Evolutionary conservation across 2,113 vertebrate genomes (phyloP), one percentile per base, ranked within the genome.

Genomic region (Protomyctophum bolini): DNA sequence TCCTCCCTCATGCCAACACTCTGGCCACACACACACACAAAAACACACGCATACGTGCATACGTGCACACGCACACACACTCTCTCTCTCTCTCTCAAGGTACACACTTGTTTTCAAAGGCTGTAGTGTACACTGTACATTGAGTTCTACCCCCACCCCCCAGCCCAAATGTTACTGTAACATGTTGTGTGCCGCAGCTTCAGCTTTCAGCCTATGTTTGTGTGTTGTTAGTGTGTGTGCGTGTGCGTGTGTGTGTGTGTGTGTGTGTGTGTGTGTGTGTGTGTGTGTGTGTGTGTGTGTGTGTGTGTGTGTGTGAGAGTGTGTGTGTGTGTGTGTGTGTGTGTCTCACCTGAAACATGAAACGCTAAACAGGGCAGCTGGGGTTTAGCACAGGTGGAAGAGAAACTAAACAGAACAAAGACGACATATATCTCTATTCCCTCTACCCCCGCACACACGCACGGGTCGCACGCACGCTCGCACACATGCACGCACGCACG

Each of bases 1-100:
- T 92, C 91, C 90, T 91, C 88, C 86, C 88, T 90, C 91, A 92
- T 88, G 88, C 91, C 89, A 92, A 83, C 82, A 77, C 88, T 88
- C 64, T 75, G 86, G 76, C 84, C 91, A 90, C 83, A 86, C 86
- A 88, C 81, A 84, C 87, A 82, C 72, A 81, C 75, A 78, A 63
- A 72, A 61, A 72, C 69, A 52, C 61, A 66, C 68, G 21, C 68
- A 33, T 4, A 15, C 55, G 14, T 47, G 46, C 68, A 46, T 74
- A 80, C 69, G 80, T 62, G 73, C 77, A 79, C 29, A 74, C 66
- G 72, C 58, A 21, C 61, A 63, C 68, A 72, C 63, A 68, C 51
- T 67, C 54, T 46, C 29, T 41, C 33, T 41, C 33, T 41, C 33
- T 41, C 33, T 41, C 3, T 41, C 33, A 41, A 41, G 33, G 33